phyloP scores from a whole-genome alignment of 2,113 vertebrate species.

The Harpagus bidentatus region DNA sequence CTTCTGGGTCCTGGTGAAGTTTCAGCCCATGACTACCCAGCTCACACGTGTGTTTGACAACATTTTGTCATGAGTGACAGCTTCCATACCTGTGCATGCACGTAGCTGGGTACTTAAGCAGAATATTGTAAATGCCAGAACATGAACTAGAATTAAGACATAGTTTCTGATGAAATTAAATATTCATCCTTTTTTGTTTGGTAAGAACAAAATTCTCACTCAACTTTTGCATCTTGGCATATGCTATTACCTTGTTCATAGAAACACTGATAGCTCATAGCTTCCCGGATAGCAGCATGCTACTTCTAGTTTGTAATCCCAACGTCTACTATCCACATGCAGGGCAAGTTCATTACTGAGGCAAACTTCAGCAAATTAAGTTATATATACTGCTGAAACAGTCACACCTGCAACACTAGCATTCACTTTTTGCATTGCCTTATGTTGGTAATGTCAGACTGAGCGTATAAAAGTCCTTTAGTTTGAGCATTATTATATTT shows the following conservation, averaged over 20 bases:
- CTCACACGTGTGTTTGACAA: background rate
- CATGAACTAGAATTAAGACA: background rate
- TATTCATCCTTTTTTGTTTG: background rate
- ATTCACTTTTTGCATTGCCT: background rate
- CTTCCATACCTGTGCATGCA: background rate
- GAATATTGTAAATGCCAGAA: background rate
- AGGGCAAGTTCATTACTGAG: background rate
- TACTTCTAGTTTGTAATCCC: background rate
- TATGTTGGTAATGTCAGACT: background rate
- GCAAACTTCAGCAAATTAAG: background rate
- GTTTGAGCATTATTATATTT: background rate
- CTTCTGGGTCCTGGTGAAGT: background rate
- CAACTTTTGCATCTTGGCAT: background rate
- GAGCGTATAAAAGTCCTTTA: background rate
- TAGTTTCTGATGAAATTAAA: background rate
- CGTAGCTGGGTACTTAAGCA: background rate
- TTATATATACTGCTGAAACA: background rate
- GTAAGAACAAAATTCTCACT: background rate
- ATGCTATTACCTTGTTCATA: background rate
- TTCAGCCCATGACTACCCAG: background rate
- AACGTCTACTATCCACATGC: background rate
- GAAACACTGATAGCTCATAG: background rate
- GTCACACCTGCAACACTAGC: background rate
- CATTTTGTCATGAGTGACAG: background rate
- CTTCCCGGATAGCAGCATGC: background rate